Percentiles rank a stretch among this genome's conserved stretches.
These are phyloP conservation scores for Nymphalis polychloros DNA, from an alignment of 2,888 invertebrate genomes.

Conservation along the genomic window DNA sequence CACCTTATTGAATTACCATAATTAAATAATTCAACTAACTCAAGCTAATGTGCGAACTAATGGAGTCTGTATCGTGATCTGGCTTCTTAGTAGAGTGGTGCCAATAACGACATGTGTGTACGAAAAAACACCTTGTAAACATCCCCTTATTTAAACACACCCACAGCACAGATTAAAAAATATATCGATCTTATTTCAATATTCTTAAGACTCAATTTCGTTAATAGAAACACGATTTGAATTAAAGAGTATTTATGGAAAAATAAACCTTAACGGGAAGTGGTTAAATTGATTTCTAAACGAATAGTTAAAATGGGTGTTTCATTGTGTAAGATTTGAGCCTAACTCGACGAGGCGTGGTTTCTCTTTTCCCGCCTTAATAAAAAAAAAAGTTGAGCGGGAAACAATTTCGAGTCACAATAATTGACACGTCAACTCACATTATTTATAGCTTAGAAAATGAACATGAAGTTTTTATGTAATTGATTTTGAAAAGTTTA, in stretches of 20 bases:
- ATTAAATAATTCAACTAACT: conserved; percentile 81
- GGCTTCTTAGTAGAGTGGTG: conserved; percentile 62
- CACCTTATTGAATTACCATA: conserved; percentile 80
- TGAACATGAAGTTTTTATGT: conserved; percentile 69
- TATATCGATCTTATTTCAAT: conserved; percentile 47
- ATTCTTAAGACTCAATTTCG: conserved; percentile 44
- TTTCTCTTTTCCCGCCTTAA: conserved; percentile 52
- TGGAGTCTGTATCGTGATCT: conserved; percentile 74
- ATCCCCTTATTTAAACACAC: conserved; percentile 55
- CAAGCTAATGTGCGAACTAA: conserved; percentile 80
- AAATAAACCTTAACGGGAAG: conserved; percentile 47
- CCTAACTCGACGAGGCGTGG: conserved; percentile 63
- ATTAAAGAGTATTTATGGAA: conserved; percentile 36
- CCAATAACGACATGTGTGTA: conserved; percentile 65
- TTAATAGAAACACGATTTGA: conserved; percentile 30
- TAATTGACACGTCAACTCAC: conserved; percentile 76
- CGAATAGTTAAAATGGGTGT: conserved; percentile 51
- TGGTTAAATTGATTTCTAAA: conserved; percentile 47
- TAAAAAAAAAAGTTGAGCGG: conserved; percentile 49
- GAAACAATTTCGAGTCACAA: conserved; percentile 64
- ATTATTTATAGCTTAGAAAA: conserved; percentile 77
- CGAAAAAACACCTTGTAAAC: conserved; percentile 63
- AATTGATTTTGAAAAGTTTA: conserved; percentile 78
- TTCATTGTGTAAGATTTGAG: conserved; percentile 47
- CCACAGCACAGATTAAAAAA: conserved; percentile 44